Base-by-base conservation (phyloP, 2,113 vertebrate genomes). In the Scolopax mira region DNA sequence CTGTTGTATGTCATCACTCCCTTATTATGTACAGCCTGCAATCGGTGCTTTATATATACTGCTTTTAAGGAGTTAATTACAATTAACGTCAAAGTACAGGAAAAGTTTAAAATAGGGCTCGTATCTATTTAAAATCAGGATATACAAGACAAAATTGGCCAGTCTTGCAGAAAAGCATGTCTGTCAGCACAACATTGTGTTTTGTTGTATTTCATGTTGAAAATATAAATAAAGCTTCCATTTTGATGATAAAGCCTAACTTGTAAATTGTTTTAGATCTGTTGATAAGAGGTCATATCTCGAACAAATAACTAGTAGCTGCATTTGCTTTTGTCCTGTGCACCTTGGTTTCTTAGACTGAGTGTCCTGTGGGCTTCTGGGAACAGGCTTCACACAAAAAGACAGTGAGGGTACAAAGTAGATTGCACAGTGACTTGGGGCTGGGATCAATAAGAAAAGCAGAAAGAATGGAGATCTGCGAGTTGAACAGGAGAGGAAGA, bases 141-240 rank as follows among this genome's bases (percentile, higher is more conserved):
- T 62, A 65, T 79, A 60, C 18, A 77, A 58, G 64, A 52, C 16
- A 74, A 61, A 79, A 80, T 92, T 79, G 37, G n/a, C 72, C 9
- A 11, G 12, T 88, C 46, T 85, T 84, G 85, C 83, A 87, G 85
- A 88, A 69, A 77, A 94, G 77, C 90, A 91, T 90, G 88, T 86
- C 65, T 89, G 65, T 94, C 91, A 85, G 73, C 78, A 60, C 39
- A 93, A 8, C 75, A 66, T n/a, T 85, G 57, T 88, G 85, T 88
- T 93, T 95, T 57, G 85, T 78, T 79, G 66, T 93, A 93, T 90
- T 89, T 88, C 73, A 71, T 92, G 84, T 92, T 96, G 79, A 93
- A 96, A 93, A 89, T 88, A 90, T 30, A 88, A 94, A 97, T 97
- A 97, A 97, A 97, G 92, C 54, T 90, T 89, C 60, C 83, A 72